Evolutionary conservation across 2,797 vertebrate species (phyloP).

Genomic region (Paguma larvata): DNA sequence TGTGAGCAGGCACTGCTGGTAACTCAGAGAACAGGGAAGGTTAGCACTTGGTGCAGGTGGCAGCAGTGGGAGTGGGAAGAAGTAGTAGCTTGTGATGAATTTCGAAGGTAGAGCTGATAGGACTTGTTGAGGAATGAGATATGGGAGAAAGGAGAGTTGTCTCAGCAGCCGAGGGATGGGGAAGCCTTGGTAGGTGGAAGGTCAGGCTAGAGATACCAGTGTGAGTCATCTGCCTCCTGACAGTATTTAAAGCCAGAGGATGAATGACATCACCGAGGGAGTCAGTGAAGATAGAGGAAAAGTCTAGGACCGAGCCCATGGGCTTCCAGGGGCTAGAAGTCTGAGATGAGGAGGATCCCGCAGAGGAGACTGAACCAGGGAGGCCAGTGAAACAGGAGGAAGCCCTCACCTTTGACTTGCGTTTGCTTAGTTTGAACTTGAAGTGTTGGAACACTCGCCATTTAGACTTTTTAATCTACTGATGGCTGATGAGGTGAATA

Average conservation of each 20-base stretch:
- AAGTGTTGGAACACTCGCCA: neutral
- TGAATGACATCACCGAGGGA: neutral
- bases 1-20: neutral
- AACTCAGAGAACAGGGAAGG: neutral
- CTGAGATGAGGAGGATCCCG: neutral
- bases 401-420: neutral
- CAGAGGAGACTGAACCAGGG: neutral
- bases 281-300: neutral
- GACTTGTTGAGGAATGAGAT: neutral
- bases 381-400: neutral
- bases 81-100: neutral
- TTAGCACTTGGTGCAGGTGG: neutral
- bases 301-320: neutral
- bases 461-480: neutral
- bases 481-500: neutral
- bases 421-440: neutral
- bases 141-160: neutral
- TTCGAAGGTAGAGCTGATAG: neutral
- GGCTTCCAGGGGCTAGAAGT: neutral
- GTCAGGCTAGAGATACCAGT: neutral
- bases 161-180: neutral
- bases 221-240: neutral
- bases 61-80: neutral
- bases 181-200: neutral
- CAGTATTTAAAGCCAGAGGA: neutral